These are phyloP conservation scores for Miichthys miiuy DNA, from an alignment of 2,797 vertebrate species.

Conservation along the genomic window DNA sequence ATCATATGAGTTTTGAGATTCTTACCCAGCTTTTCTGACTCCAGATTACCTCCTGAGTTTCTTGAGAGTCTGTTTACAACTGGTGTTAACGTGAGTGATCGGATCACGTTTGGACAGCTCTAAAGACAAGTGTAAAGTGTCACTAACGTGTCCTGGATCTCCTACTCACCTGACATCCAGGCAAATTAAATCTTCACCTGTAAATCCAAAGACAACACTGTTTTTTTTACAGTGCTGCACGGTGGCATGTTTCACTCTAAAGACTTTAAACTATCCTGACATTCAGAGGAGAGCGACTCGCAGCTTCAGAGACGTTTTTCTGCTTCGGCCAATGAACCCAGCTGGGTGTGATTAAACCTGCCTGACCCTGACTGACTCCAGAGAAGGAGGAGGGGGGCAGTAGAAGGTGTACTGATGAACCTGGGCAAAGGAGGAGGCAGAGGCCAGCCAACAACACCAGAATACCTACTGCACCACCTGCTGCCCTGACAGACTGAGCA, in stretches of 20 bases:
- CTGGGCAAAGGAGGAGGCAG: conserved; percentile 21
- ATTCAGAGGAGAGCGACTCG: neutral
- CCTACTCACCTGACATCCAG: too few relatives aligned
- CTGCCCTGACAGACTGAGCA: conserved; percentile 9
- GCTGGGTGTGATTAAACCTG: conserved; percentile 51
- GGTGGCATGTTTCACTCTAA: neutral
- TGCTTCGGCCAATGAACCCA: conserved; percentile 37
- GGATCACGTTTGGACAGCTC: too few relatives aligned
- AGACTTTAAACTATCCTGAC: neutral
- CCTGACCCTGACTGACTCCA: conserved; percentile 13
- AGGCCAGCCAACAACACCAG: conserved; percentile 50
- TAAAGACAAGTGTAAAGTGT: too few relatives aligned
- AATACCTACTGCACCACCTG: conserved; percentile 46
- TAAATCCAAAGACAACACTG: too few relatives aligned
- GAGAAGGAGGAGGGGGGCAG: neutral
- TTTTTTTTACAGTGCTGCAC: neutral
- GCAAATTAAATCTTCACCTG: too few relatives aligned
- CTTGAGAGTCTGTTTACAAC: too few relatives aligned
- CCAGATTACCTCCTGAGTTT: too few relatives aligned
- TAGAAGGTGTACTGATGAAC: conserved; percentile 14
- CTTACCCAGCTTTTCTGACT: too few relatives aligned
- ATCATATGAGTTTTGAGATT: too few relatives aligned
- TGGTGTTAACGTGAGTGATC: too few relatives aligned
- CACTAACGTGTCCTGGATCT: too few relatives aligned
- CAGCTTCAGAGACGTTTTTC: neutral